Evolutionary conservation across 1,140 invertebrate genomes (phyloP).

Genomic region (Micrasema minimum): DNA sequence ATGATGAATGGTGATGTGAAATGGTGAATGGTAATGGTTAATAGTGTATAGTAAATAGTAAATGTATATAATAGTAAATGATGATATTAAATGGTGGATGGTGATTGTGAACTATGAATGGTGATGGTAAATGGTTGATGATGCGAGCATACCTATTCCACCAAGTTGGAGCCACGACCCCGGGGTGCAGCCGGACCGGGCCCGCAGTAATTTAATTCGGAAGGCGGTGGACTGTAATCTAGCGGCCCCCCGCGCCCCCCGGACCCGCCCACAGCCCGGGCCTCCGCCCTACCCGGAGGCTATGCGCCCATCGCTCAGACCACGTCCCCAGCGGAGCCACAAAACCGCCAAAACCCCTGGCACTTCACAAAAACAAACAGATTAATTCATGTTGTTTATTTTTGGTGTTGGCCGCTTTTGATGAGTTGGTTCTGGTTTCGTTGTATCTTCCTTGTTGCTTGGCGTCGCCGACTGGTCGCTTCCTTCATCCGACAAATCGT

Average conservation of each 20-base stretch:
- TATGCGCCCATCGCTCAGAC: slow-evolving; percentile 22
- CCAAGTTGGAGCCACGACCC: not conserved
- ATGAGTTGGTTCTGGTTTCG: not conserved
- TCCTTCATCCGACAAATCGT: slow-evolving; percentile 32
- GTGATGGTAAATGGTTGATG: not conserved
- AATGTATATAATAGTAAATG: too few relatives aligned
- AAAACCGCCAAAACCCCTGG: not conserved
- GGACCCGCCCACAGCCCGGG: not conserved
- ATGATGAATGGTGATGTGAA: too few relatives aligned
- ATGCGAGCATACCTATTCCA: not conserved
- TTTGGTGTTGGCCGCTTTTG: not conserved
- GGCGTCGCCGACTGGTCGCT: not conserved
- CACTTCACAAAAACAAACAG: too few relatives aligned
- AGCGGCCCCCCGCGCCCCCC: slow-evolving; percentile 32
- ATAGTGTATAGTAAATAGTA: too few relatives aligned
- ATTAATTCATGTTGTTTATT: too few relatives aligned
- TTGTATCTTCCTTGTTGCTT: not conserved
- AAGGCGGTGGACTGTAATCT: slow-evolving; percentile 53
- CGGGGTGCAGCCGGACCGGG: slow-evolving; percentile 8
- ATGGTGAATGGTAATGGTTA: too few relatives aligned
- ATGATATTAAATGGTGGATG: too few relatives aligned
- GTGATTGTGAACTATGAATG: too few relatives aligned
- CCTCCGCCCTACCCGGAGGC: slow-evolving; percentile 34
- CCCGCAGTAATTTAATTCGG: slow-evolving; percentile 51
- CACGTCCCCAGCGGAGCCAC: not conserved